A percentile compares a stretch with the other conserved stretches of the same genome.
Conservation (phyloP, 1,140 invertebrate genomes). For the Lerema accius region DNA sequence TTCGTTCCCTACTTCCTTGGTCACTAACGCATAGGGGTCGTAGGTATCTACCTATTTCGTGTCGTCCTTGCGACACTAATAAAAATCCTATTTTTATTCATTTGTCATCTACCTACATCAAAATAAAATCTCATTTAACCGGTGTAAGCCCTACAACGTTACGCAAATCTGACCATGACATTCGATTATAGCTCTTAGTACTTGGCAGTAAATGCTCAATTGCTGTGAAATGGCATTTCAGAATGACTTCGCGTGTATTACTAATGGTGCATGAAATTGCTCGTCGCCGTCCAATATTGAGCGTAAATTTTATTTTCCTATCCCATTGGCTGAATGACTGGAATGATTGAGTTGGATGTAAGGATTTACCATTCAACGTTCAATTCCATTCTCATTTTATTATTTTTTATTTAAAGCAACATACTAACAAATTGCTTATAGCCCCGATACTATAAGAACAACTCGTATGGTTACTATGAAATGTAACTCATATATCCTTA, state of each 20-base stretch:
- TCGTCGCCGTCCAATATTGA: conserved; percentile 39
- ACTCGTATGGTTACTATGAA: too few species aligned
- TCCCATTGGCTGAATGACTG: conserved; percentile 7
- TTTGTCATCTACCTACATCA: too few species aligned
- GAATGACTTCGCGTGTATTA: conserved; percentile 38
- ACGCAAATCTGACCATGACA: neutral
- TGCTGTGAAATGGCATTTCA: neutral
- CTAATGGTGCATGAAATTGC: conserved; percentile 40
- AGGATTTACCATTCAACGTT: neutral
- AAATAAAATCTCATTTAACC: too few species aligned
- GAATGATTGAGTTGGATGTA: conserved; percentile 2
- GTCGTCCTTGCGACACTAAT: too few species aligned
- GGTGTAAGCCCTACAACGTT: conserved; percentile 1
- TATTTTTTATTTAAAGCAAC: too few species aligned
- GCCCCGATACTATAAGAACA: too few species aligned
- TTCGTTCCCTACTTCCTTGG: too few species aligned
- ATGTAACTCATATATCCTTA: too few species aligned
- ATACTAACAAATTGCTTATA: too few species aligned
- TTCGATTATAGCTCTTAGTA: neutral
- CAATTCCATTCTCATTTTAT: neutral
- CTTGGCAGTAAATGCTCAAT: neutral
- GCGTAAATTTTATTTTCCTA: conserved; percentile 30
- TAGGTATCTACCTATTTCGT: too few species aligned
- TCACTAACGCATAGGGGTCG: too few species aligned
- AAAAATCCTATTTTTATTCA: too few species aligned